Percentiles rank a stretch among this genome's conserved stretches.
Conservation (phyloP, 2,888 invertebrate genomes). For the Lycophotia porphyrea region DNA sequence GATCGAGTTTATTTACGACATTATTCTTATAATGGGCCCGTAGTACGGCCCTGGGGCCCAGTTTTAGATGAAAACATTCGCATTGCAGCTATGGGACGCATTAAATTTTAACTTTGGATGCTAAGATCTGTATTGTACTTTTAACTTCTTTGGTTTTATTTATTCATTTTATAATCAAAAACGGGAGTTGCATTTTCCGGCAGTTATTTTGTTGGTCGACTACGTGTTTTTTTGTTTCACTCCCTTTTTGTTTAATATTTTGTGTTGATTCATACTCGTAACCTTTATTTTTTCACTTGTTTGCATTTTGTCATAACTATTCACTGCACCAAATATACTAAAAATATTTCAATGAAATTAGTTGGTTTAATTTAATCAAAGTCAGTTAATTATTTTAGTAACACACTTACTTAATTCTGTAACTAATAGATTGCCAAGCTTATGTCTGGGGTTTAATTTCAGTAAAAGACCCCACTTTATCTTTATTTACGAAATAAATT, state of each 20-base stretch:
- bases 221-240: slow-evolving; percentile 4
- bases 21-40: slow-evolving; percentile 82
- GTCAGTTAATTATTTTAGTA: slow-evolving; percentile 20
- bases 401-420: background rate
- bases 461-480: slow-evolving; percentile 22
- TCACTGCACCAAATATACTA: background rate
- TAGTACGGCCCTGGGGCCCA: slow-evolving; percentile 81
- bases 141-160: slow-evolving; percentile 71
- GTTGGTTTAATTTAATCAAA: background rate
- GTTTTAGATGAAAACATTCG: slow-evolving; percentile 83
- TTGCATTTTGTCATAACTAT: background rate
- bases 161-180: slow-evolving; percentile 69
- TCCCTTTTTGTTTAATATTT: background rate
- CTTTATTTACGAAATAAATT: slow-evolving; percentile 43
- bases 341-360: background rate
- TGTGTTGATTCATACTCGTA: background rate
- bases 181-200: slow-evolving; percentile 14
- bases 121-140: slow-evolving; percentile 75
- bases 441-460: slow-evolving; percentile 32
- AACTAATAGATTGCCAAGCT: slow-evolving; percentile 24
- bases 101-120: slow-evolving; percentile 84
- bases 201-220: slow-evolving; percentile 8
- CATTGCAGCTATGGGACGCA: slow-evolving; percentile 86
- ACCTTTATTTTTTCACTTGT: background rate
- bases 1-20: slow-evolving; percentile 82